Evolutionary conservation across 2,113 vertebrate species (phyloP), one percentile per base, ranked within the genome.

Genomic region (Forbesichthys papilliferus): DNA sequence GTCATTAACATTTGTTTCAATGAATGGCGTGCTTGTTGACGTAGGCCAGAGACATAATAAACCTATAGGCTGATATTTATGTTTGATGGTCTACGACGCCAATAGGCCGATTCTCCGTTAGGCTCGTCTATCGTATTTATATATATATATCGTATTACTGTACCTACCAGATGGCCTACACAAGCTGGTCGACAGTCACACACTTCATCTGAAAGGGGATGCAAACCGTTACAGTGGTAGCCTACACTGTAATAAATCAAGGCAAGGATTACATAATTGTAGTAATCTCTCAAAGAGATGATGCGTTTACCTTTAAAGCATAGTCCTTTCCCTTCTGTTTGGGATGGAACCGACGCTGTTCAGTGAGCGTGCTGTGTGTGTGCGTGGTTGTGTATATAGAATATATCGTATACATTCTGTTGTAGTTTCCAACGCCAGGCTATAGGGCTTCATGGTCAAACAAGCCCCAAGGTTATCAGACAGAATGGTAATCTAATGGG

Each of bases 241-340:
- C 27, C 1, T 27, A 27, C 27, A 27, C 27, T 27, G 82, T 79
- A 66, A 59, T 82, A 82, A 81, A 83, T 87, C 76, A 82, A 80
- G 75, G 74, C 51, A 7, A 56, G 81, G 87, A 92, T 91, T 90
- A 88, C 84, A 71, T 80, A 84, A 84, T 89, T 91, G 86, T 73
- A 68, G 80, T 79, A 70, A 70, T 78, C 75, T 75, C 70, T 52
- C 27, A 27, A 20, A 20, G 27, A 27, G 83, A 84, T 69, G 83
- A 88, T 72, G 54, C 66, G 18, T 12, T 84, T 87, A 78, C 84
- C 27, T 27, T 27, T 27, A 3, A 76, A 81, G 71, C 60, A 11
- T 74, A 71, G 80, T 71, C 75, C 71, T 68, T 55, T 76, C 34
- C 8, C 61, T 75, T 61, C 64, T 54, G 3, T 69, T n/a, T 20